Conservation (phyloP, 2,797 vertebrate genomes). For the Cuculus canorus region DNA sequence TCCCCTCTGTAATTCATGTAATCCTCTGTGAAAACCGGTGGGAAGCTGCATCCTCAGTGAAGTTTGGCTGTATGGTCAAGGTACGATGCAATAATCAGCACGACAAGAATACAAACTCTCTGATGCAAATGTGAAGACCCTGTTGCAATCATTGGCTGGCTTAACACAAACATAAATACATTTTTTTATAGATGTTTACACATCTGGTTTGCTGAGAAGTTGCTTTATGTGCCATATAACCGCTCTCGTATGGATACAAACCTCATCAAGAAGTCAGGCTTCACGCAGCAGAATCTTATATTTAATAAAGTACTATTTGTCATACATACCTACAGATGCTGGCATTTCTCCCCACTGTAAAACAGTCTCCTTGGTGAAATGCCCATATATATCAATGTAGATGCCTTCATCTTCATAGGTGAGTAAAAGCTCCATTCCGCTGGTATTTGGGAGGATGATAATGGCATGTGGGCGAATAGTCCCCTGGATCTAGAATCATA, state of each 20-base stretch:
- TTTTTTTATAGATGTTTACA: background rate
- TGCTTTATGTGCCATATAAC: conserved; percentile 10
- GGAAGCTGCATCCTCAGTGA: background rate
- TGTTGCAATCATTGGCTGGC: background rate
- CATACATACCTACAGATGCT: conserved; percentile 87
- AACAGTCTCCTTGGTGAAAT: conserved; percentile 93
- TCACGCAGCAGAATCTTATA: background rate
- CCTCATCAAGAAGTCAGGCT: conserved; percentile 3
- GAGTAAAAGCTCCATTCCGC: conserved; percentile 91
- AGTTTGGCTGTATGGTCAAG: background rate
- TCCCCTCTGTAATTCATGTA: background rate
- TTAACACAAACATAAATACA: background rate
- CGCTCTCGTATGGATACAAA: background rate
- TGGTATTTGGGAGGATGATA: conserved; percentile 91
- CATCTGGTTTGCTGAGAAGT: background rate
- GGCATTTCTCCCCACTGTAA: conserved; percentile 96
- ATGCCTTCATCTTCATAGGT: conserved; percentile 93
- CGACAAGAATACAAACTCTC: background rate
- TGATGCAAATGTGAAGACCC: background rate
- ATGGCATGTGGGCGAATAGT: conserved; percentile 90
- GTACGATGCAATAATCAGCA: background rate
- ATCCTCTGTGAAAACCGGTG: background rate
- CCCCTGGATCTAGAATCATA: conserved; percentile 85
- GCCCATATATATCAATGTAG: conserved; percentile 91
- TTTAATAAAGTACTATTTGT: background rate